Base-by-base conservation (phyloP, 2,797 vertebrate genomes). In the Sarcoramphus papa region DNA sequence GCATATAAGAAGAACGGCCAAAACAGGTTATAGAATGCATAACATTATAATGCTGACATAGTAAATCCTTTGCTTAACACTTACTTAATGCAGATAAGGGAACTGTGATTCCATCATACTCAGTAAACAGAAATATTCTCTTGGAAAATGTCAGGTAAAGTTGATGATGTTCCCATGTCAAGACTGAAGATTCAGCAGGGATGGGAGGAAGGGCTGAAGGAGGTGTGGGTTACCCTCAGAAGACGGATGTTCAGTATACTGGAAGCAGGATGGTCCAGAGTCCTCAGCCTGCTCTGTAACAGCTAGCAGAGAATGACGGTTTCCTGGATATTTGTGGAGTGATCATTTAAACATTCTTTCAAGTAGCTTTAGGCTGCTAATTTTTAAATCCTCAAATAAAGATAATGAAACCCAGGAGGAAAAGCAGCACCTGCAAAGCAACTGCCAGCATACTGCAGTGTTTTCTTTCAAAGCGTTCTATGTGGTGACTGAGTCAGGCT, bases 1-100 rank as follows among this genome's bases (percentile, higher is more conserved):
- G 14, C 3, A 1, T 10, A 13, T 19, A 62, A 69, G 50, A 76
- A 35, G 14, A 76, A 74, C 0, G 0, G 16, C 3, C 47, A 51
- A 65, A 93, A n/a, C 3, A 56, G 4, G 3, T 67, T n/a, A 30
- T 4, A 67, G 54, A 67, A 28, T 12, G 3, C 21, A 16, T n/a
- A 69, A 35, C 4, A 1, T 82, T 69, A 25, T 59, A 54, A 69
- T 19, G 30, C 6, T 69, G 48, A 40, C 17, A 23, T 12, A 37
- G 25, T 31, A 51, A 73, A 20, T 54, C 16, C 20, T 43, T 5
- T 22, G 7, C 7, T 69, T 50, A 43, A 63, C 15, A 9, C 9
- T 41, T 40, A 25, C 2, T 1, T 67, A 74, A 67, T 25, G 13
- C 7, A 88, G 74, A 59, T 37, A 60, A 73, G 6, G 41, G 17